Evolutionary conservation across 2,888 invertebrate species (phyloP), one percentile per base, ranked within the genome.

Genomic region (Odontomyia ornata): DNA sequence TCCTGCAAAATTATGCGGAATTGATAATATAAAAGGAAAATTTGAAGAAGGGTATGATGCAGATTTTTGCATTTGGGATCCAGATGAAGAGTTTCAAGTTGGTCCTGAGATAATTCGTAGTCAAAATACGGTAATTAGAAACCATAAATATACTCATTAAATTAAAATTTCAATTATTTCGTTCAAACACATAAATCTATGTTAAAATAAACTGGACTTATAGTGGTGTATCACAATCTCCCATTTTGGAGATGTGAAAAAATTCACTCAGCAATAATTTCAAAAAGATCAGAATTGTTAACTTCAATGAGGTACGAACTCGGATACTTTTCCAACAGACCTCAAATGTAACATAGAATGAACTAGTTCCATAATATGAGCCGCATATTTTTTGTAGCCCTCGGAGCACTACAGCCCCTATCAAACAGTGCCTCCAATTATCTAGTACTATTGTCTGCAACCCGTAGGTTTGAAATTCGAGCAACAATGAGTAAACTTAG

Each of bases 21-120:
- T 93, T 23, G 88, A 90, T 76, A 82, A 88, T 18, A 84, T 86
- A 1, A 93, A 93, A 84, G 92, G 93, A 0, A 87, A 88, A 77
- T 85, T 93, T 30, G 86, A 87, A 65, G 87, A 87, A 4, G 92
- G 92, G 4, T 89, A 89, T 73, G 93, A 93, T 82, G 93, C 93
- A 0, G 93, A 93, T 83, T 89, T 93, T 64, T 90, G 93, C 72
- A 88, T 92, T 79, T 93, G 93, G 88, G 89, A 92, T 84, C 91
- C 93, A 0, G 89, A 92, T 2, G 89, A 88, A 64, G 87, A 87
- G 28, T 91, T 91, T 81, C 84, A 84, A 57, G 90, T 93, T 9
- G 86, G 87, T 13, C 83, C 88, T 71, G 88, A 89, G n/a, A 88
- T 88, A 28, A 90, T 93, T 79, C 87, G 89, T n/a, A 90, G 92